Conservation (phyloP, 2,888 invertebrate genomes). For the Girardia tigrina region DNA sequence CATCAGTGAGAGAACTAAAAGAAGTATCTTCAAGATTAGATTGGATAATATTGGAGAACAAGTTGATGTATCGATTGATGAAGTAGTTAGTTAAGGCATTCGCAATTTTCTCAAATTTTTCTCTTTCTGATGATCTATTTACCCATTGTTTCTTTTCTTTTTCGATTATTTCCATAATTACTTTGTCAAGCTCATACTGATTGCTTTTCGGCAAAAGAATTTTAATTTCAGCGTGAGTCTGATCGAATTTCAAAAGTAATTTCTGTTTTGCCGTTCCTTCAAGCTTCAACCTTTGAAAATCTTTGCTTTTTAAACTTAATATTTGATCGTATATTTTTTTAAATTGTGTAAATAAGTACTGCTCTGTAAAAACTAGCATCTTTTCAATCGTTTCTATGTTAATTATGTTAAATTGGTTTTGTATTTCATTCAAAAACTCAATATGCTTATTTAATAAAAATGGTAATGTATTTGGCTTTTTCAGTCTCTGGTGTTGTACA, state of each 20-base stretch:
- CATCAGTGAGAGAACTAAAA: background rate
- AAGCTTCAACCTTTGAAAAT: background rate
- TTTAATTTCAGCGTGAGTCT: background rate
- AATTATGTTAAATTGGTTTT: background rate
- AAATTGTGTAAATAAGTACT: background rate
- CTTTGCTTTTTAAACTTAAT: background rate
- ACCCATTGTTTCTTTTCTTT: background rate
- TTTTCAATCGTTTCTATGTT: background rate
- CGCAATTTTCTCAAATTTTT: background rate
- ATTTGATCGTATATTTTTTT: background rate
- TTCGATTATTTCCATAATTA: background rate
- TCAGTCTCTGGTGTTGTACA: background rate
- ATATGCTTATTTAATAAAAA: background rate
- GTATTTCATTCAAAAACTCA: background rate
- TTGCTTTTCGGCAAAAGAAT: background rate
- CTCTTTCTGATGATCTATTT: too few relatives aligned
- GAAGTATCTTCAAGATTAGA: background rate
- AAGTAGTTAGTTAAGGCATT: background rate
- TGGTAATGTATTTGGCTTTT: background rate
- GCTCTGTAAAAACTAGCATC: background rate
- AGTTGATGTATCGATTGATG: background rate
- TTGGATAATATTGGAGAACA: slow-evolving; percentile 7
- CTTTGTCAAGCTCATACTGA: background rate
- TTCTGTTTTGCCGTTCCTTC: background rate
- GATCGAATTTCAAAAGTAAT: background rate